These are phyloP conservation scores for Agonopterix subpropinquella DNA, from an alignment of 2,888 invertebrate genomes.

Conservation along the genomic window DNA sequence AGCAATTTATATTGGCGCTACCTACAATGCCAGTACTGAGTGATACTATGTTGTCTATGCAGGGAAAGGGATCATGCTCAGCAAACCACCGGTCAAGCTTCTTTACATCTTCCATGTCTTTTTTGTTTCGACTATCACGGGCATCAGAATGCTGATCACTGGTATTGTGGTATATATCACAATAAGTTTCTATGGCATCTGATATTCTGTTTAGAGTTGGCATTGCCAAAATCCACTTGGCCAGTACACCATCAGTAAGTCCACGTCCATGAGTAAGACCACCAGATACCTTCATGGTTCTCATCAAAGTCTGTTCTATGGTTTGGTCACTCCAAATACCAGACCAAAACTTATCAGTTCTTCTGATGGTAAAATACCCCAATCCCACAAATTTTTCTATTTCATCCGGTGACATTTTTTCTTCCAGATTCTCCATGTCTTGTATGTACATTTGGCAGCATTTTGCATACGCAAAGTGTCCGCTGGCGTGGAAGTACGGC, in stretches of 20 bases:
- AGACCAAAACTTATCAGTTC: slow-evolving; percentile 22
- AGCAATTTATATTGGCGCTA: not conserved
- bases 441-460: not conserved
- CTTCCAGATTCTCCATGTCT: not conserved
- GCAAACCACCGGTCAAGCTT: not conserved
- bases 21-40: not conserved
- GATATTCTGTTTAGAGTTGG: not conserved
- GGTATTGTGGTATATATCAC: not conserved
- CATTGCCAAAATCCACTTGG: not conserved
- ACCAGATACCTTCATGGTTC: slow-evolving; percentile 27
- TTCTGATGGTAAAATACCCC: not conserved
- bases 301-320: not conserved
- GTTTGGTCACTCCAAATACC: slow-evolving; percentile 39
- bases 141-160: not conserved
- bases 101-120: not conserved
- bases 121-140: not conserved
- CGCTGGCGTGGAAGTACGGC: slow-evolving; percentile 33
- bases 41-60: not conserved
- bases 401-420: not conserved
- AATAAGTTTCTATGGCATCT: not conserved
- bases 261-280: slow-evolving; percentile 18
- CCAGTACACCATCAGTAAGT: not conserved
- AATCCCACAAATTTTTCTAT: not conserved
- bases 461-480: not conserved
- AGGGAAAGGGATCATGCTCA: not conserved